Evolutionary conservation across 2,797 vertebrate species (phyloP).

Genomic region (Linurgus olivaceus): DNA sequence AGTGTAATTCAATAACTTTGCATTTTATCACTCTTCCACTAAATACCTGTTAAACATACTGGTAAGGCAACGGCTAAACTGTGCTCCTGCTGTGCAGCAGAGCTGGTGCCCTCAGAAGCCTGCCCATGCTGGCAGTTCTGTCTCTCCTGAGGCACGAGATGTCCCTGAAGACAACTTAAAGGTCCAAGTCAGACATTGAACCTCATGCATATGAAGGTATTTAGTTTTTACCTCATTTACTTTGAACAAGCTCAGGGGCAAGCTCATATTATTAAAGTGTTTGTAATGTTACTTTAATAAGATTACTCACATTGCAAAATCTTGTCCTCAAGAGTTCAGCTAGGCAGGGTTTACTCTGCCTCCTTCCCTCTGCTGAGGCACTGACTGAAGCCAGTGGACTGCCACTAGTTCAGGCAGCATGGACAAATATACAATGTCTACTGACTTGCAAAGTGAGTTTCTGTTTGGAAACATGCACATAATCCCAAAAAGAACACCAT

Average conservation of each 20-base stretch:
- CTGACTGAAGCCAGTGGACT: not conserved
- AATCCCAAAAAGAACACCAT: not conserved
- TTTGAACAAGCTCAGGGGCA: not conserved
- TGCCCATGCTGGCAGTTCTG: rapidly evolving
- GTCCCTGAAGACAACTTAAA: not conserved
- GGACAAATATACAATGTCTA: not conserved
- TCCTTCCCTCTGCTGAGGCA: not conserved
- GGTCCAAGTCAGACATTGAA: not conserved
- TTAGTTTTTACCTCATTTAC: not conserved
- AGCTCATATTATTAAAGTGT: not conserved
- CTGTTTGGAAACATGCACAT: not conserved
- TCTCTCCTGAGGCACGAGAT: not conserved
- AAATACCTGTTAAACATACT: not conserved
- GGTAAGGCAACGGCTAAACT: not conserved
- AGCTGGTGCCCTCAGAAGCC: not conserved
- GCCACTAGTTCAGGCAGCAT: not conserved
- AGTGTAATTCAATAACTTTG: not conserved
- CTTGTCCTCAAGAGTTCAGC: not conserved
- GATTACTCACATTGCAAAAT: not conserved
- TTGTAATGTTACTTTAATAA: not conserved
- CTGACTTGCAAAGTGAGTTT: not conserved
- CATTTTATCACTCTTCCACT: not conserved
- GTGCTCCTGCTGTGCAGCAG: not conserved
- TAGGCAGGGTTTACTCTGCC: not conserved
- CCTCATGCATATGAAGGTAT: rapidly evolving